A percentile compares a stretch with the other conserved stretches of the same genome.
Evolutionary conservation across 2,797 vertebrate species (phyloP).

Genomic region (Xyrichtys novacula): DNA sequence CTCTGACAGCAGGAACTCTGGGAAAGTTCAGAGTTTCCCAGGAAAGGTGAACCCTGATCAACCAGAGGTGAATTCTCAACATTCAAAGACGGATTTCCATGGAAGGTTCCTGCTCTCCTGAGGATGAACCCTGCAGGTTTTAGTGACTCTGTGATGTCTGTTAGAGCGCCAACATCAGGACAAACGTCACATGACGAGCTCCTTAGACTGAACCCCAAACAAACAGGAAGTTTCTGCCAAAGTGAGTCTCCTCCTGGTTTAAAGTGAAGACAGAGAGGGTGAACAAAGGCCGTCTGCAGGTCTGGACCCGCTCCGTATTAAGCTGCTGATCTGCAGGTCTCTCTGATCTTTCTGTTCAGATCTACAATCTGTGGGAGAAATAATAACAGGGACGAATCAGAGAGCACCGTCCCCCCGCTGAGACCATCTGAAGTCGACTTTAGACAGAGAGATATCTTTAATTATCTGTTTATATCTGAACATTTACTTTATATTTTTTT

Average conservation of each 20-base stretch:
- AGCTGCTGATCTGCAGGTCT: not conserved
- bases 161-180: not conserved
- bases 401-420: no score
- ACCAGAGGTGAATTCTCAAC: not conserved
- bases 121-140: not conserved
- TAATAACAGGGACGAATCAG: not conserved
- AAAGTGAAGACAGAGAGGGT: not conserved
- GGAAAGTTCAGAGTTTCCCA: slow-evolving; percentile 12
- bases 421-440: no score
- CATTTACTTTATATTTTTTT: no score
- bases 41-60: not conserved
- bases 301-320: not conserved
- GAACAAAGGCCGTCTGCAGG: not conserved
- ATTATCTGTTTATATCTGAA: no score
- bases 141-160: not conserved
- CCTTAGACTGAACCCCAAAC: not conserved
- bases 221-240: not conserved
- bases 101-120: not conserved
- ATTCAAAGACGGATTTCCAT: not conserved
- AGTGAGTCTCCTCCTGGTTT: not conserved
- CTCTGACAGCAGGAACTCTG: slow-evolving; percentile 1
- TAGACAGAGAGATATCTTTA: no score
- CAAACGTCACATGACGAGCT: not conserved
- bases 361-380: not conserved
- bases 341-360: not conserved